A percentile compares a stretch with the other conserved stretches of the same genome.
These are phyloP conservation scores for Gymnobelideus leadbeateri DNA, from an alignment of 2,113 vertebrate species.

Conservation along the genomic window DNA sequence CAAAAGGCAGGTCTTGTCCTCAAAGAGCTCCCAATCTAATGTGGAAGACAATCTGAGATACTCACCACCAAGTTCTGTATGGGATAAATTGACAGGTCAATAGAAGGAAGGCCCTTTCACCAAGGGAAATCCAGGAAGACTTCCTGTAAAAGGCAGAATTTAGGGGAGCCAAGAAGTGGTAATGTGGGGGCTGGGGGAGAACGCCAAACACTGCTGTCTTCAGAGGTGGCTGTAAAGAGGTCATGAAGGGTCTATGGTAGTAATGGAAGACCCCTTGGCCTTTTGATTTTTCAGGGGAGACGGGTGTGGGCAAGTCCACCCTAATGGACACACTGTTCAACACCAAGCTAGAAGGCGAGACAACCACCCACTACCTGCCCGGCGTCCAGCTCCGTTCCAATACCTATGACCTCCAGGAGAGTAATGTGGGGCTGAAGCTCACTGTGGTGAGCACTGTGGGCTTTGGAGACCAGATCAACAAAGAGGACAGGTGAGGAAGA, in stretches of 20 bases:
- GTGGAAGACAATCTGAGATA: neutral
- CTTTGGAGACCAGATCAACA: slow-evolving; percentile 98
- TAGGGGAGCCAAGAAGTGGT: neutral
- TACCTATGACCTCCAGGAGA: slow-evolving; percentile 97
- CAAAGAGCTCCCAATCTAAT: too few relatives aligned
- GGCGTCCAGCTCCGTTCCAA: slow-evolving; percentile 96
- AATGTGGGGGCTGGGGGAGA: neutral
- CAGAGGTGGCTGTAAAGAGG: neutral
- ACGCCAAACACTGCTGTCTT: neutral
- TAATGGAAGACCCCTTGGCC: neutral
- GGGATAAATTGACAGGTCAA: neutral
- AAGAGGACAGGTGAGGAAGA: slow-evolving; percentile 93
- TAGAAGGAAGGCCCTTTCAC: neutral
- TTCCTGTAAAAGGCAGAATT: neutral
- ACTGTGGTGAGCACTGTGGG: slow-evolving; percentile 95
- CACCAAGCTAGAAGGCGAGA: slow-evolving; percentile 96
- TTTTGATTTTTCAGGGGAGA: slow-evolving; percentile 90
- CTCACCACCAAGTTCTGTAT: neutral
- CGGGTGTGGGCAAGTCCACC: slow-evolving; percentile 97
- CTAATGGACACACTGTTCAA: slow-evolving; percentile 99
- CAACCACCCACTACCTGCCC: slow-evolving; percentile 94
- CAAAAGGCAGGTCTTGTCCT: neutral
- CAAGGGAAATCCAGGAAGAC: neutral
- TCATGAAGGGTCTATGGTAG: neutral
- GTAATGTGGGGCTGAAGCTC: slow-evolving; percentile 96